Evolutionary conservation across 2,888 invertebrate species (phyloP), one percentile per base, ranked within the genome.

Genomic region (Hirtodrosophila duncani): DNA sequence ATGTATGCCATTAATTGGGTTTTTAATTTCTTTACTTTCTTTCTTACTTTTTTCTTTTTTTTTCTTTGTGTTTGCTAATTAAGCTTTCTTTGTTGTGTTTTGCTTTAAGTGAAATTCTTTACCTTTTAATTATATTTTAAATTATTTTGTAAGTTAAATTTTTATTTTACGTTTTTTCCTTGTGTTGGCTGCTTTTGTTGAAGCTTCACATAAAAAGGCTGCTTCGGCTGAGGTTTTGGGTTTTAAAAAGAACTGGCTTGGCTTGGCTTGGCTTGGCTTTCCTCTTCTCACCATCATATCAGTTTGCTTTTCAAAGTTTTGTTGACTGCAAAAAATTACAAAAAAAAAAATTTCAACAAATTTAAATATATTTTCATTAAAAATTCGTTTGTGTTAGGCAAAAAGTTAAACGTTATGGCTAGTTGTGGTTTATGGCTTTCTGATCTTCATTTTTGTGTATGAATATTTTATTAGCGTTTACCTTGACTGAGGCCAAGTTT

Each of bases 401-500:
- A n/a, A n/a, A n/a, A n/a, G n/a, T n/a, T 16, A 4, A 2, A 8
- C 6, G 10, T 36, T 23, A 8, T 44, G 10, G 18, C 11, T n/a
- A 21, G 29, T 29, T n/a, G 16, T 2, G 2, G 1, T 36, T 20
- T 23, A n/a, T n/a, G n/a, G n/a, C n/a, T 9, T 20, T 11, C 21
- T 13, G 8, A 10, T 38, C 48, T 30, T 16, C 29, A 10, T 48
- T 27, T 26, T 29, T 11, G 17, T 14, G 23, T 18, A 33, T 18
- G n/a, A 43, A 39, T 20, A 2, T 9, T 31, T 34, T 2, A 9
- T 36, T 20, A 1, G 11, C n/a, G 2, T 1, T 34, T 31, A 13
- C 71, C 71, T 72, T 74, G 64, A 56, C 30, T 36, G 46, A 13
- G 49, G 34, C 52, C 52, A 56, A 39, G 46, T 37, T 48, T 29